Percentiles rank a stretch among this genome's conserved stretches.
phyloP scores from a whole-genome alignment of 2,888 invertebrate genomes.

The Microctonus brassicae region DNA sequence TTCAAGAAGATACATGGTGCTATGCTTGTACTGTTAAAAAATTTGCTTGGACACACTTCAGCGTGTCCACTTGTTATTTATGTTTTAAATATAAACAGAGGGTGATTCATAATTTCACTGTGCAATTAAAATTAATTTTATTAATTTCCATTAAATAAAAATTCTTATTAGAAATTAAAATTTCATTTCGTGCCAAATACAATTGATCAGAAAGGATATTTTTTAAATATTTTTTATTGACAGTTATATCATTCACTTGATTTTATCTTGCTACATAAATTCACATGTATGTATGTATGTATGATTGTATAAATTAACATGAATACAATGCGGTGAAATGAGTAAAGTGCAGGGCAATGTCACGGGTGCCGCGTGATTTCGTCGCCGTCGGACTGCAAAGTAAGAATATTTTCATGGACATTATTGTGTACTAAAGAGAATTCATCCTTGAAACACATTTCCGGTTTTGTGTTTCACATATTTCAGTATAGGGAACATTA shows the following conservation, averaged over 20 bases:
- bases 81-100: neutral
- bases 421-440: neutral
- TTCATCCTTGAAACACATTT: neutral
- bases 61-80: conserved; percentile 29
- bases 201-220: no score
- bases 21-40: neutral
- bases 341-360: neutral
- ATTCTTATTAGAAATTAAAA: neutral
- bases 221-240: no score
- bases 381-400: conserved; percentile 35
- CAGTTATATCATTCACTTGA: no score
- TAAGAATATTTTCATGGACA: conserved; percentile 34
- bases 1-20: neutral
- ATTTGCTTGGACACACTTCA: conserved; percentile 15
- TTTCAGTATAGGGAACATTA: no score
- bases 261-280: neutral
- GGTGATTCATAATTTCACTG: neutral
- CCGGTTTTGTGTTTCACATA: conserved; percentile 10
- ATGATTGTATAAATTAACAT: no score
- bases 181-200: no score
- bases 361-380: conserved; percentile 21
- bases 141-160: neutral
- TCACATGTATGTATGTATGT: neutral
- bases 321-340: neutral
- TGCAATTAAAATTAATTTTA: neutral